These are phyloP conservation scores for Latrodectus elegans DNA, from an alignment of 2,888 invertebrate species.

Conservation along the genomic window DNA sequence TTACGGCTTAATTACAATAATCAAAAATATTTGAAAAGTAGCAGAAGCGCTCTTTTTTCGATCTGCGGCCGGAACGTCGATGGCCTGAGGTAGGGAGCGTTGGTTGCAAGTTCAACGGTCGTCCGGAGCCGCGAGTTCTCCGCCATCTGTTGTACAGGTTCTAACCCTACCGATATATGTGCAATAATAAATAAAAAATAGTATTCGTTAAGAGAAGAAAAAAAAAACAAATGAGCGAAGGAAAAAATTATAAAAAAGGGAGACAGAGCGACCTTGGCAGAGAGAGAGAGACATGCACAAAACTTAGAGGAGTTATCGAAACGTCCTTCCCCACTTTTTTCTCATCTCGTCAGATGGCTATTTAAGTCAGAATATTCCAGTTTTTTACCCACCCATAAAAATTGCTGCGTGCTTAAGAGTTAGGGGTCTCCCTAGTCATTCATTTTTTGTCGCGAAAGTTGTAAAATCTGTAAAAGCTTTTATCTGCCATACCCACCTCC, in stretches of 20 bases:
- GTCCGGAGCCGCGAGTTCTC: constrained; percentile 34
- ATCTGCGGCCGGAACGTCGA: background rate
- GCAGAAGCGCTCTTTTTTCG: too few relatives aligned
- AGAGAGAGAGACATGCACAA: background rate
- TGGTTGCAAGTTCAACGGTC: constrained; percentile 56
- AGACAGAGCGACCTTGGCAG: background rate
- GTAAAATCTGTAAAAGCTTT: too few relatives aligned
- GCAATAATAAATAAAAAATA: constrained; percentile 16
- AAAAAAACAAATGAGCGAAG: background rate
- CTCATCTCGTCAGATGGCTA: constrained; percentile 34
- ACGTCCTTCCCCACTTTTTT: constrained; percentile 44
- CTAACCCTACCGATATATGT: constrained; percentile 39
- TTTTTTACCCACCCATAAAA: constrained; percentile 9
- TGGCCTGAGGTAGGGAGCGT: constrained; percentile 38
- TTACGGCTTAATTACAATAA: too few relatives aligned
- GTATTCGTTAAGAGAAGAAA: background rate
- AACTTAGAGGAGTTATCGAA: constrained; percentile 34
- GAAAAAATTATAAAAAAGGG: background rate
- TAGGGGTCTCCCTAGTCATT: background rate
- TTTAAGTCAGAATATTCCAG: constrained; percentile 28
- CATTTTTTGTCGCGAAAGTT: background rate
- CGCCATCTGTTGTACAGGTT: constrained; percentile 42
- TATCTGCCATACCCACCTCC: too few relatives aligned
- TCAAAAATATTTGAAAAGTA: too few relatives aligned
- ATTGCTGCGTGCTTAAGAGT: background rate